Evolutionary conservation across 2,113 vertebrate species (phyloP).

Genomic region (Spea multiplicata): DNA sequence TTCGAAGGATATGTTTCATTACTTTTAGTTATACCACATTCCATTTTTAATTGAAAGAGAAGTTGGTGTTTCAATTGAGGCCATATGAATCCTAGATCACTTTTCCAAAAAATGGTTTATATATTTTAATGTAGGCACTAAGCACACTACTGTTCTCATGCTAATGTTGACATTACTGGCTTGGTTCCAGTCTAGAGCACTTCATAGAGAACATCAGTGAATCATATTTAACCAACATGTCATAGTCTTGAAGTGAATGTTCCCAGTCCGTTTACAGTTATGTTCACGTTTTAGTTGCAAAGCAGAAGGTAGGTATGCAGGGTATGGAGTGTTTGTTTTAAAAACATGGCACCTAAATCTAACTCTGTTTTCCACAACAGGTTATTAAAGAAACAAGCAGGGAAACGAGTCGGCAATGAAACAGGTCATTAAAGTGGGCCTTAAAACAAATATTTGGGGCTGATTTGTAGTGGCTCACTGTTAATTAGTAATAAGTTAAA

Average conservation of each 20-base stretch:
- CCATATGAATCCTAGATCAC: too few species aligned
- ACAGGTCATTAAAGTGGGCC: too few species aligned
- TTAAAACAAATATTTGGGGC: too few species aligned
- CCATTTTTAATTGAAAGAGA: too few species aligned
- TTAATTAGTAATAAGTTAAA: too few species aligned
- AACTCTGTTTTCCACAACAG: background rate
- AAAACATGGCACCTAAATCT: constrained; percentile 1
- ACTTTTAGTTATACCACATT: too few species aligned
- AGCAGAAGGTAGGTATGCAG: background rate
- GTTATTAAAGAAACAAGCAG: background rate
- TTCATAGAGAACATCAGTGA: constrained; percentile 9
- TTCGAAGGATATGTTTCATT: too few species aligned
- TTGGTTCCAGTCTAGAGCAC: background rate
- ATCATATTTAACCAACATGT: constrained; percentile 12
- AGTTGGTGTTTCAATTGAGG: too few species aligned
- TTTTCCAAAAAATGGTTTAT: too few species aligned
- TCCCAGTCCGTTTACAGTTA: background rate
- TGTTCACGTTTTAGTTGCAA: constrained; percentile 6
- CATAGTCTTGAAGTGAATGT: background rate
- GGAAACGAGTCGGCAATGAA: too few species aligned
- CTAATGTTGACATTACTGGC: constrained; percentile 6
- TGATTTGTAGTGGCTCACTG: too few species aligned
- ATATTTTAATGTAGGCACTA: background rate
- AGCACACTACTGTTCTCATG: constrained; percentile 3
- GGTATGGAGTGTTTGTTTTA: constrained; percentile 10